Evolutionary conservation across 2,113 vertebrate genomes (phyloP).

Genomic region (Spilogale gracilis): DNA sequence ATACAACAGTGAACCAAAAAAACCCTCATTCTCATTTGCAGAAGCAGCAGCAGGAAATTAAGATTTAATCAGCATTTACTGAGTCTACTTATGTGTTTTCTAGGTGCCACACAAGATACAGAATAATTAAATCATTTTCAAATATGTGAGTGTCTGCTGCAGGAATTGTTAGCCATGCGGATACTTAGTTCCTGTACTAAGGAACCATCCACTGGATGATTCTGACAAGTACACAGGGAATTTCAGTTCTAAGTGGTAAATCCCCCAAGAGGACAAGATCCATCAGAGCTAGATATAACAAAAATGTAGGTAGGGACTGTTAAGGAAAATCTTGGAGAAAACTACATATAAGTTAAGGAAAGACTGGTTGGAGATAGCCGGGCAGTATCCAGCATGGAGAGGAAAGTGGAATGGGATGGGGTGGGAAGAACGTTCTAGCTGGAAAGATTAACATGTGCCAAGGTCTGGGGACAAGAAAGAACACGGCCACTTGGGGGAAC

Average conservation of each 20-base stretch:
- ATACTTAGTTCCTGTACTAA: neutral
- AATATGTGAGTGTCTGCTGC: slow-evolving; percentile 7
- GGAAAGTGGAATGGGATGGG: neutral
- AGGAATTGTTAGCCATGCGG: neutral
- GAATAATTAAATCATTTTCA: neutral
- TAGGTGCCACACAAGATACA: neutral
- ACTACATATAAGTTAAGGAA: neutral
- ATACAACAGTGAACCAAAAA: neutral
- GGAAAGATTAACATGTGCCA: neutral
- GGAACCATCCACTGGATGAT: neutral
- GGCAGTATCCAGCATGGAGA: neutral
- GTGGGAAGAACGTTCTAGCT: neutral
- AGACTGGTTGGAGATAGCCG: neutral
- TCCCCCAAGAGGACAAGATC: neutral
- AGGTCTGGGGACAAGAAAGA: neutral
- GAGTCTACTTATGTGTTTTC: neutral
- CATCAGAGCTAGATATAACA: neutral
- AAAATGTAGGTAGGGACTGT: neutral
- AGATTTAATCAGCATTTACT: neutral
- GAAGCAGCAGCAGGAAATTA: neutral
- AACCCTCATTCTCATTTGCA: neutral
- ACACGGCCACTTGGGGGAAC: neutral
- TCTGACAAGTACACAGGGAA: neutral
- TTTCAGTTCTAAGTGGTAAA: neutral
- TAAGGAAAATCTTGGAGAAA: neutral